Conservation (phyloP, 2,113 vertebrate genomes). For the Haemorhous mexicanus region DNA sequence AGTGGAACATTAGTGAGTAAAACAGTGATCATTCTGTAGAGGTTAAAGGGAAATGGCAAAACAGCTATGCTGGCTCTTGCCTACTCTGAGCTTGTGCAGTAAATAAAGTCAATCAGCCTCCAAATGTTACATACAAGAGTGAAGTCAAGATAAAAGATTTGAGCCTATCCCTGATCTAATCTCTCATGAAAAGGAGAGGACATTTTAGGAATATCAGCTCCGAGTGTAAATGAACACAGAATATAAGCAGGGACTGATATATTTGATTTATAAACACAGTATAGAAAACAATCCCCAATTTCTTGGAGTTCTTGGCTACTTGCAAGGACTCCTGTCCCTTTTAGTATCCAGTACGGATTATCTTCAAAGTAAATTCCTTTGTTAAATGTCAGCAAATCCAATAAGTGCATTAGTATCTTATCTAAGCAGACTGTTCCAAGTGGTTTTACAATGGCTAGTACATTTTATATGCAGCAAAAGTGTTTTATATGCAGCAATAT, state of each 20-base stretch:
- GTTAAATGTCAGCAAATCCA: conserved; percentile 50
- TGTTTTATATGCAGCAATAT: not conserved
- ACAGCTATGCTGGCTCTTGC: not conserved
- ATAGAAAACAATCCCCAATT: conserved; percentile 15
- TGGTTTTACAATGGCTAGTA: conserved; percentile 11
- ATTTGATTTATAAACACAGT: conserved; percentile 19
- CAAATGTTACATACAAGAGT: not conserved
- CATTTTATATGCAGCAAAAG: conserved; percentile 21
- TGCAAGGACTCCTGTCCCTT: conserved; percentile 3
- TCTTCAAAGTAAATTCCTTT: conserved; percentile 27
- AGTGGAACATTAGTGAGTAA: conserved; percentile 21
- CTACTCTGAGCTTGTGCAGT: not conserved
- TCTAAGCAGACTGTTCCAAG: conserved; percentile 54
- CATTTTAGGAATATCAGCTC: not conserved
- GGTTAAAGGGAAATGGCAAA: not conserved
- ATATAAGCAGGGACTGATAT: not conserved
- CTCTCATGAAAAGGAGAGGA: not conserved
- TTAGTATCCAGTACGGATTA: not conserved
- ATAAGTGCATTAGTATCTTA: conserved; percentile 56
- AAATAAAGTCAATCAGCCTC: not conserved
- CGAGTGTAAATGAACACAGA: not conserved
- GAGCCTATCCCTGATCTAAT: not conserved
- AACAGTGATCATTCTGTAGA: conserved; percentile 5
- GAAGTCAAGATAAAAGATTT: conserved; percentile 25
- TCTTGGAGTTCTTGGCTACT: not conserved